Base-by-base conservation (phyloP, 1,140 invertebrate species). In the Drosophila kanapiae region DNA sequence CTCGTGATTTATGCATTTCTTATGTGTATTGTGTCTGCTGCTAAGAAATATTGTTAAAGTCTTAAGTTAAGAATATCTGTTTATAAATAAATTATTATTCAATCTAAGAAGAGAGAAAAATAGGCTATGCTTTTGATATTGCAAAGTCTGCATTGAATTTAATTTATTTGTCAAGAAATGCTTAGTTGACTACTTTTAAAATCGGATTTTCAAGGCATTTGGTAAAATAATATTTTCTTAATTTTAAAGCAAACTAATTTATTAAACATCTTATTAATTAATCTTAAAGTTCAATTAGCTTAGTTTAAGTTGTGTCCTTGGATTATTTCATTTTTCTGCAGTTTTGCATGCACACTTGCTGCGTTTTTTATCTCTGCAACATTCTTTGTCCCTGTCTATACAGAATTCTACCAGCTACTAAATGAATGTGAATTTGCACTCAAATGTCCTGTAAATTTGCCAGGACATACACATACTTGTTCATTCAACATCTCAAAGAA, bases 1-100 rank as follows among this genome's bases (percentile, higher is more conserved):
- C 18, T 14, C 10, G 49, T 68, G 65, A 84, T 83, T 65, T 79
- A 83, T 79, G 51, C 10, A 33, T 23, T 10, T 23, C 33, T 49
- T 40, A 51, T 38, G 37, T 45, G 29, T 11, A 23, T 43, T 54
- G 33, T 37, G 33, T 13, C 18, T 23, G 2, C 1, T 0, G 33
- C 11, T 23, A 14, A 23, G 7, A 18, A 23, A 38, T 56, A 6
- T 14, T 14, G 14, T 40, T n/a, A 40, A 40, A 40, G 38, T 13
- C 3, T 23, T 23, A 23, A 23, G 23, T 1, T 23, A 23, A 23
- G 23, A 23, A 23, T 23, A 23, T 23, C 23, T 23, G 23, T 23
- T 23, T 23, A 23, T 23, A 2, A 23, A 3, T 1, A 23, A 1
- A 23, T 23, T 23, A 23, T 2, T 2, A 23, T 7, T 16, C 3